Evolutionary conservation across 1,140 invertebrate genomes (phyloP).

Genomic region (Campoletis sonorensis): DNA sequence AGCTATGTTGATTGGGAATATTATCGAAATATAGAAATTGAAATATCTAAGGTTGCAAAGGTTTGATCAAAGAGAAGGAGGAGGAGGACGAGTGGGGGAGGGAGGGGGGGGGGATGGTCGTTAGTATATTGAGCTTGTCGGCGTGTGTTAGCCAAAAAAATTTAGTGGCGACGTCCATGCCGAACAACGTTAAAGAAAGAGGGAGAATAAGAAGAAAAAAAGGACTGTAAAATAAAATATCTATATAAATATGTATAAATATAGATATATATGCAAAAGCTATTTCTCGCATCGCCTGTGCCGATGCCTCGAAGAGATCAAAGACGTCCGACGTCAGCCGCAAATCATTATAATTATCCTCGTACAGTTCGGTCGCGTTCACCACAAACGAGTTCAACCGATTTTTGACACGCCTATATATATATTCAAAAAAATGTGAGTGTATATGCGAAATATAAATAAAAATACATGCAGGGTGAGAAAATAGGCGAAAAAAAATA

Average conservation of each 20-base stretch:
- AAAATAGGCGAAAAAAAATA: no score
- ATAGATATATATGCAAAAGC: no score
- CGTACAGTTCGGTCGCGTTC: slow-evolving; percentile 39
- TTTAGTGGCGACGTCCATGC: slow-evolving; percentile 28
- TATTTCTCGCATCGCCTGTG: slow-evolving; percentile 21
- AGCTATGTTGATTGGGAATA: neutral
- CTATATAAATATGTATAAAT: no score
- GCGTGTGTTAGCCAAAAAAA: slow-evolving; percentile 35
- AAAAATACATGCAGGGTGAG: neutral
- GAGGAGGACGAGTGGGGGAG: no score
- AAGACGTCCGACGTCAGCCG: slow-evolving; percentile 43
- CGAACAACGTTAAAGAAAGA: slow-evolving; percentile 21
- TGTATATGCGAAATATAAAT: neutral
- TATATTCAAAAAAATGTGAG: neutral
- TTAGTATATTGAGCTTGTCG: slow-evolving; percentile 39
- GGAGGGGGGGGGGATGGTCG: slow-evolving; percentile 11
- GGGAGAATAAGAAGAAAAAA: neutral
- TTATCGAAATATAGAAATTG: neutral
- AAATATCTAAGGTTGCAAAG: neutral
- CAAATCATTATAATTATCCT: slow-evolving; percentile 47
- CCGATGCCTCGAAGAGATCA: slow-evolving; percentile 42
- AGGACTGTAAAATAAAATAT: slow-evolving; percentile 27
- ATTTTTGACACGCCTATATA: slow-evolving; percentile 15
- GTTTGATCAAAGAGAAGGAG: neutral
- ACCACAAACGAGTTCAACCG: slow-evolving; percentile 41